A percentile compares a stretch with the other conserved stretches of the same genome.
Evolutionary conservation across 2,888 invertebrate genomes (phyloP).

Genomic region (Protophormia terraenovae): DNA sequence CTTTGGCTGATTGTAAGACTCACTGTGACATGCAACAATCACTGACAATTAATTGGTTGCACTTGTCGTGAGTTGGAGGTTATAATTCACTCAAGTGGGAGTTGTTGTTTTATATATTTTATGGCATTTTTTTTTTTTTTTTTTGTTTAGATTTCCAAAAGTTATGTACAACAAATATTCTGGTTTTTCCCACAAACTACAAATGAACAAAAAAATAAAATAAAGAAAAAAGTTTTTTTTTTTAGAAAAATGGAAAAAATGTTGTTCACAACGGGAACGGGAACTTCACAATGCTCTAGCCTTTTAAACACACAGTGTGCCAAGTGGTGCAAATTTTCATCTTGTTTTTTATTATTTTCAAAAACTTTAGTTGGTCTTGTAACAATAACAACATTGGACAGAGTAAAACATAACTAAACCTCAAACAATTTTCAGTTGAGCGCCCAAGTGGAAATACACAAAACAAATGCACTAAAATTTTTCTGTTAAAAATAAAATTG

Average conservation of each 20-base stretch:
- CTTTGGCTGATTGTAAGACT: constrained; percentile 49
- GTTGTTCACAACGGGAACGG: constrained; percentile 59
- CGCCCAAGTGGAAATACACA: constrained; percentile 81
- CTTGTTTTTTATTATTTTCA: constrained; percentile 5
- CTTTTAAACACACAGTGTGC: constrained; percentile 6
- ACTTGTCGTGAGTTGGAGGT: constrained; percentile 67
- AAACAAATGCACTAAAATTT: constrained; percentile 74
- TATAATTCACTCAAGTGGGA: constrained; percentile 66
- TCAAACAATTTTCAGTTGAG: constrained; percentile 79
- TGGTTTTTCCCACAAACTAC: constrained; percentile 59
- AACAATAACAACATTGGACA: constrained; percentile 36
- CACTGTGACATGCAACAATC: constrained; percentile 66
- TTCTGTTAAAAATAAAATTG: not conserved
- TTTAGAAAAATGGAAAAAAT: constrained; percentile 29
- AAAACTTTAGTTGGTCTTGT: constrained; percentile 15
- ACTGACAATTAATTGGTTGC: constrained; percentile 68
- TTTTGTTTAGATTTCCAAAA: constrained; percentile 13
- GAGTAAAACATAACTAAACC: constrained; percentile 52
- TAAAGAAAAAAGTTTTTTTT: not conserved
- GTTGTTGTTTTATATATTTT: constrained; percentile 34
- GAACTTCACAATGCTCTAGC: constrained; percentile 23
- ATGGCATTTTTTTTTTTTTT: not conserved
- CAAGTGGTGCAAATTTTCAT: constrained; percentile 47
- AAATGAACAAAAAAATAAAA: constrained; percentile 19
- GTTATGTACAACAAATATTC: constrained; percentile 23